These are phyloP conservation scores for Pseudochromis fuscus DNA, from an alignment of 2,797 vertebrate genomes.

Conservation along the genomic window DNA sequence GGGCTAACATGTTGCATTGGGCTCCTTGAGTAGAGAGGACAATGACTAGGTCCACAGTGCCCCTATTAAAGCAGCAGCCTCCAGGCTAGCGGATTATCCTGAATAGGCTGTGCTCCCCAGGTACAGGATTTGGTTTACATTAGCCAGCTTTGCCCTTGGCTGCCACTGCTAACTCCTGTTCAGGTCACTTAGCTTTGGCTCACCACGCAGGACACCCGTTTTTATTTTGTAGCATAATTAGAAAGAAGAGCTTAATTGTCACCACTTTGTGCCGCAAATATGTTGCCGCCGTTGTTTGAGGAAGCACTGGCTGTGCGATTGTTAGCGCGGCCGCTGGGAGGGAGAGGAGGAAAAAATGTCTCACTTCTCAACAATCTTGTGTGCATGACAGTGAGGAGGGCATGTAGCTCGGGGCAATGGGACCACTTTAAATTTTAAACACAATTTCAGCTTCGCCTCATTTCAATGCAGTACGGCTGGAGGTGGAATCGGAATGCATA, in stretches of 20 bases:
- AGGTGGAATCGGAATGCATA: slow-evolving; percentile 78
- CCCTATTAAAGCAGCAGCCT: slow-evolving; percentile 87
- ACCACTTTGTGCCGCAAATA: slow-evolving; percentile 58
- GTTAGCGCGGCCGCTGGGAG: slow-evolving; percentile 30
- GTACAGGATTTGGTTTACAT: slow-evolving; percentile 89
- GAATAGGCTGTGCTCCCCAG: slow-evolving; percentile 88
- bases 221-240: slow-evolving; percentile 60
- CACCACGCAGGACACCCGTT: slow-evolving; percentile 53
- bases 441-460: slow-evolving; percentile 72
- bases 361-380: slow-evolving; percentile 62
- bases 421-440: slow-evolving; percentile 80
- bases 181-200: slow-evolving; percentile 83
- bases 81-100: slow-evolving; percentile 87
- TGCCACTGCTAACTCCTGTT: slow-evolving; percentile 82
- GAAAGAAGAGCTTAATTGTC: slow-evolving; percentile 59
- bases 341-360: slow-evolving; percentile 41
- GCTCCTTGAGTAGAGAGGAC: slow-evolving; percentile 76
- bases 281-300: slow-evolving; percentile 63
- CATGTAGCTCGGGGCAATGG: slow-evolving; percentile 71
- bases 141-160: slow-evolving; percentile 85
- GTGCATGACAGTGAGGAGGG: slow-evolving; percentile 66
- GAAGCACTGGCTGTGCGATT: slow-evolving; percentile 45
- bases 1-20: slow-evolving; percentile 80
- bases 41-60: slow-evolving; percentile 78
- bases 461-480: slow-evolving; percentile 71